Evolutionary conservation across 2,797 vertebrate genomes (phyloP), one percentile per base, ranked within the genome.

Genomic region (Thaleichthys pacificus): DNA sequence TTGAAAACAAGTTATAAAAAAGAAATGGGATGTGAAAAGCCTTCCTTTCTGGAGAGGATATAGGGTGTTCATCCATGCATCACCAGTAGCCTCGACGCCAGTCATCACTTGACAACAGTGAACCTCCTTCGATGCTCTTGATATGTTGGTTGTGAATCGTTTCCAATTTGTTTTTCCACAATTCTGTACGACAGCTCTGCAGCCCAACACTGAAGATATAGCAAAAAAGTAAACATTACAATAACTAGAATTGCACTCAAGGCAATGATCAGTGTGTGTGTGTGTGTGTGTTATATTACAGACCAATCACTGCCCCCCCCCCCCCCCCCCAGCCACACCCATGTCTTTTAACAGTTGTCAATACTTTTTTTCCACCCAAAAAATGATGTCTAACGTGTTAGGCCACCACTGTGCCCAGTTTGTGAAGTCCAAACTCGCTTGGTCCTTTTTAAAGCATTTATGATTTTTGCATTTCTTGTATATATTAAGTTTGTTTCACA

Each of bases 181-280:
- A 82, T 58, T 56, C 51, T 75, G 76, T 72, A 85, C 85, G 84
- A 88, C 79, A 86, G 86, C 83, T 82, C 74, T 77, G 77, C 79
- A 91, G 90, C 83, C 87, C 89, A 91, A 92, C 91, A 91, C 87
- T 90, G 88, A 86, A 86, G 89, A 92, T 80, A 89, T 87, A 85
- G 85, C 83, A 79, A 86, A 90, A 70, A 74, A 87, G 87, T 90
- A 90, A 90, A 92, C 87, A 79, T 26, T 62, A 35, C 32, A 56
- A 78, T 64, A 87, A 88, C 83, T 82, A 87, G 87, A 85, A 86
- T 88, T 89, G 86, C 87, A 91, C 89, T 85, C 84, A 87, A 88
- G 87, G 88, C 88, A 88, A 91, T 87, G 76, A 89, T 86, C 85
- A 90, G 86, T 82, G 84, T 84, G 76, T 83, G 84, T 85, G 38